Evolutionary conservation across 2,888 invertebrate genomes (phyloP).

Genomic region (Mythimna albipuncta): DNA sequence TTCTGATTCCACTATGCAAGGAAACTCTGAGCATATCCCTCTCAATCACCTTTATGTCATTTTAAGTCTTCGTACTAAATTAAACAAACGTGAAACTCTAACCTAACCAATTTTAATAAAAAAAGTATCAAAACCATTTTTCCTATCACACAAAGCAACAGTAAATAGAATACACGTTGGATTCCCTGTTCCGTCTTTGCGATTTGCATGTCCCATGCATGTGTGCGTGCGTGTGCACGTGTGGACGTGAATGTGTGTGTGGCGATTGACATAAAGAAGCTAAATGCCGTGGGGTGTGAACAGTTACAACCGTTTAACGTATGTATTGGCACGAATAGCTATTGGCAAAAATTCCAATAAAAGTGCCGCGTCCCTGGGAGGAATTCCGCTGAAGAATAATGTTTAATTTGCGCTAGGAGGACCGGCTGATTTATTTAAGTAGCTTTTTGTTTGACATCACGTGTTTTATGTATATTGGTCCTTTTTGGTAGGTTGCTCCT

Average conservation of each 20-base stretch:
- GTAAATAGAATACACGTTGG: constrained; percentile 89
- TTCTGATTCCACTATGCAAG: too few relatives aligned
- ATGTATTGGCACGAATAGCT: constrained; percentile 90
- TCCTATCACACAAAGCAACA: constrained; percentile 76
- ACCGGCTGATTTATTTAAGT: constrained; percentile 80
- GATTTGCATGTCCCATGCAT: constrained; percentile 84
- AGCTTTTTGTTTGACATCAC: constrained; percentile 56
- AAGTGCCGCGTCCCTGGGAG: constrained; percentile 80
- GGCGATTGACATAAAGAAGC: constrained; percentile 85
- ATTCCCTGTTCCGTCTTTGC: constrained; percentile 85
- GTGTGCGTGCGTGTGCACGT: constrained; percentile 66
- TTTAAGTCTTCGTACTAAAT: neutral
- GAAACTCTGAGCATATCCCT: neutral
- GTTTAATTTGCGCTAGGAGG: constrained; percentile 87
- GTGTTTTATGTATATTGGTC: constrained; percentile 52
- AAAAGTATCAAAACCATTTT: constrained; percentile 73
- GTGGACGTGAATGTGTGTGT: constrained; percentile 67
- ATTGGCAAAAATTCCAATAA: constrained; percentile 90
- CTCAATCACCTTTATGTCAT: too few relatives aligned
- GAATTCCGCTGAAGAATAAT: constrained; percentile 85
- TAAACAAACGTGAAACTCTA: neutral
- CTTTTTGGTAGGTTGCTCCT: constrained; percentile 22
- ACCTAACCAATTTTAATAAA: neutral
- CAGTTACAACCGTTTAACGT: constrained; percentile 80
- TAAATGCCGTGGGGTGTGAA: constrained; percentile 86